Percentiles rank a stretch among this genome's conserved stretches.
Conservation (phyloP, 1,140 invertebrate species). For the Gonatopus flavifemur region DNA sequence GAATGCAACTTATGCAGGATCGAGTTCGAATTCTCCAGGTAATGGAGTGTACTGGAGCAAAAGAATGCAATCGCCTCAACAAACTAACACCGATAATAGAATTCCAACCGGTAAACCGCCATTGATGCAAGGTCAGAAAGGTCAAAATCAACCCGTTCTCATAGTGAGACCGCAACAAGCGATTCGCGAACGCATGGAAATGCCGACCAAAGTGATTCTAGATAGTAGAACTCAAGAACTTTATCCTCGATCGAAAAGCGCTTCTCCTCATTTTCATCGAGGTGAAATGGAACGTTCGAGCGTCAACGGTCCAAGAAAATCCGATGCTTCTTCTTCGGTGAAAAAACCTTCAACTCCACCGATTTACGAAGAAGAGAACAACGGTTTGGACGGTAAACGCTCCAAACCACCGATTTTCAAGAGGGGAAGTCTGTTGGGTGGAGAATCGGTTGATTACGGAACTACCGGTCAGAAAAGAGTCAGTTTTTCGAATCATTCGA, state of each 20-base stretch:
- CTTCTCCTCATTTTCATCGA: slow-evolving; percentile 33
- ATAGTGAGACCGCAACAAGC: slow-evolving; percentile 49
- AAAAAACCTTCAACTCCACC: slow-evolving; percentile 14
- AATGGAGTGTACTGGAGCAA: slow-evolving; percentile 16
- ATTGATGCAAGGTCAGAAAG: slow-evolving; percentile 40
- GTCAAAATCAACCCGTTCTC: slow-evolving; percentile 47
- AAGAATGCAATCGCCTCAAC: slow-evolving; percentile 14
- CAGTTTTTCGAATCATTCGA: slow-evolving; percentile 55
- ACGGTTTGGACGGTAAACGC: slow-evolving; percentile 19
- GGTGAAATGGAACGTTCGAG: slow-evolving; percentile 5
- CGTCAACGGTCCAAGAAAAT: not conserved
- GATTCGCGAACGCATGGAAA: slow-evolving; percentile 28
- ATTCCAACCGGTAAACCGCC: slow-evolving; percentile 39
- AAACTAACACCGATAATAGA: slow-evolving; percentile 3
- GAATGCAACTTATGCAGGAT: not conserved
- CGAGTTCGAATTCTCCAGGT: not conserved
- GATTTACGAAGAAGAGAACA: slow-evolving; percentile 29
- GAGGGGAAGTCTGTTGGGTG: slow-evolving; percentile 56
- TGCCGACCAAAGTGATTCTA: slow-evolving; percentile 3
- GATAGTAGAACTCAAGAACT: slow-evolving; percentile 1
- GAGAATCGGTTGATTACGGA: slow-evolving; percentile 42
- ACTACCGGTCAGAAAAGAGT: slow-evolving; percentile 54
- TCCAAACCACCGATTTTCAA: slow-evolving; percentile 58
- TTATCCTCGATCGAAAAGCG: slow-evolving; percentile 34
- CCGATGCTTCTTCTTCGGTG: not conserved